A percentile compares a stretch with the other conserved stretches of the same genome.
Evolutionary conservation across 2,113 vertebrate genomes (phyloP).

Genomic region (Redunca redunca): DNA sequence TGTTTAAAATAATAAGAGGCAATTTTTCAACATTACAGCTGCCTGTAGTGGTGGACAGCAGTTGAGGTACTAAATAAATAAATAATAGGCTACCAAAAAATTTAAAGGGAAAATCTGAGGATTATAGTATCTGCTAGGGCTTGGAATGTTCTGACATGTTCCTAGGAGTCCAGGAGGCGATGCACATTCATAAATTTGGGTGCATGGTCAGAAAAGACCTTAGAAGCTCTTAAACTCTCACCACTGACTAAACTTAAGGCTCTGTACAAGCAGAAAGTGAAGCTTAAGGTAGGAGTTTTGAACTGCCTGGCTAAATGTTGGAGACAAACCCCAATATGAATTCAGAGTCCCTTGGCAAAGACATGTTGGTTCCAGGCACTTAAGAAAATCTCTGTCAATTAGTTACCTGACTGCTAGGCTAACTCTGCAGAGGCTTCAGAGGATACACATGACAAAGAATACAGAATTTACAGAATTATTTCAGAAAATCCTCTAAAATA

Average conservation of each 20-base stretch:
- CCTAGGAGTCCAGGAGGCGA: not conserved
- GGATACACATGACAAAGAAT: not conserved
- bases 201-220: not conserved
- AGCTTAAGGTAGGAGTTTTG: not conserved
- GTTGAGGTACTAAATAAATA: not conserved
- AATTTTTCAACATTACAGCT: not conserved
- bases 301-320: not conserved
- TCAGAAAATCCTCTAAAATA: not conserved
- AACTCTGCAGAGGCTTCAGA: not conserved
- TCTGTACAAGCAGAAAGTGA: not conserved
- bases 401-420: not conserved
- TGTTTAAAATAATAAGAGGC: not conserved
- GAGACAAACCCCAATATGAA: not conserved
- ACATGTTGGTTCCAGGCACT: not conserved
- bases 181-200: not conserved
- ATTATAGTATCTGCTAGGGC: not conserved
- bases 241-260: not conserved
- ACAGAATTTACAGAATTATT: not conserved
- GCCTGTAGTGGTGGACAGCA: not conserved
- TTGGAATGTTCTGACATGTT: constrained; percentile 2
- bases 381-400: not conserved
- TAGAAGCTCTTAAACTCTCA: not conserved
- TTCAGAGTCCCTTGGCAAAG: not conserved
- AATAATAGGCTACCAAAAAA: not conserved
- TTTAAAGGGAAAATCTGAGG: not conserved